Evolutionary conservation across 2,888 invertebrate genomes (phyloP).

Genomic region (Eustalomyia histrio): DNA sequence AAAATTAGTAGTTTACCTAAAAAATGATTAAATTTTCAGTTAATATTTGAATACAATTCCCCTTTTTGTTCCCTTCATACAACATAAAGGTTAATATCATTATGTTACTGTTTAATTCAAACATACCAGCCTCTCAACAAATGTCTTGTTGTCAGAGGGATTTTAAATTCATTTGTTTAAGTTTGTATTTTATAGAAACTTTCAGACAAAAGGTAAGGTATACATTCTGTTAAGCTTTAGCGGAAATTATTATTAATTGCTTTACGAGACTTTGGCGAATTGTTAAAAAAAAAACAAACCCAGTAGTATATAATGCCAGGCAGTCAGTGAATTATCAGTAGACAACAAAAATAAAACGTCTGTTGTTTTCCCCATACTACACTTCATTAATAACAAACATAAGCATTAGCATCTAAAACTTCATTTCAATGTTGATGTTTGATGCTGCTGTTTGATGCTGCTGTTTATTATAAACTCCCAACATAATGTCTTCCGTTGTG

Average conservation of each 20-base stretch:
- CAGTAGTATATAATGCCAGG: not conserved
- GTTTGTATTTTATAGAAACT: conserved; percentile 44
- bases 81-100: not conserved
- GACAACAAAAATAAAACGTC: conserved; percentile 26
- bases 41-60: no score
- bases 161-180: conserved; percentile 22
- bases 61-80: not conserved
- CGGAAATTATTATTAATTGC: conserved; percentile 76
- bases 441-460: not conserved
- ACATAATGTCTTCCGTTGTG: not conserved
- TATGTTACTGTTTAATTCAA: conserved; percentile 21
- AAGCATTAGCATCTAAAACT: conserved; percentile 8
- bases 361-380: conserved; percentile 18
- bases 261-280: conserved; percentile 38
- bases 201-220: no score
- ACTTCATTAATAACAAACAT: not conserved
- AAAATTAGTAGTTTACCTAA: no score
- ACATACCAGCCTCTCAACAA: conserved; percentile 10
- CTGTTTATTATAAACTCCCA: not conserved
- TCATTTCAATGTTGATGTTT: not conserved
- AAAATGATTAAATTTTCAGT: no score
- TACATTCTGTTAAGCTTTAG: conserved; percentile 65
- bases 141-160: conserved; percentile 27
- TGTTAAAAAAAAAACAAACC: conserved; percentile 3
- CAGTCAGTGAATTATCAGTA: conserved; percentile 19